Conservation (phyloP, 2,113 vertebrate genomes). For the Tragulus kanchil region DNA sequence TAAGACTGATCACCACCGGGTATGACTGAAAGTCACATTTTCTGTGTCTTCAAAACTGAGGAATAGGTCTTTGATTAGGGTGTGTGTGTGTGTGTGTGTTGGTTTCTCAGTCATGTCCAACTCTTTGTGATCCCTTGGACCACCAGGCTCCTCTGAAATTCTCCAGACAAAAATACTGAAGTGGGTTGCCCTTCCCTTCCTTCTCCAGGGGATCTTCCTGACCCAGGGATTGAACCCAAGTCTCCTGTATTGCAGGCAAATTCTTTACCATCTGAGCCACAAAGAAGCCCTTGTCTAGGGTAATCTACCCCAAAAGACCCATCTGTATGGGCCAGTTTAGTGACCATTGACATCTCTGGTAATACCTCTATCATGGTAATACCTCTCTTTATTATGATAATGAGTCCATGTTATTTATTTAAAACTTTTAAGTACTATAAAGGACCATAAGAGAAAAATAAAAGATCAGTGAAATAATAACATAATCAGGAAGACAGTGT, state of each 20-base stretch:
- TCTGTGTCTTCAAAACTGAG: background rate
- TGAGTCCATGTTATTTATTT: background rate
- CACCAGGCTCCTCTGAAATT: background rate
- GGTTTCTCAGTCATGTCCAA: accelerated
- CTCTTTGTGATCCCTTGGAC: background rate
- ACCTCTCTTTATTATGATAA: background rate
- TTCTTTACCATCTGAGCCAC: background rate
- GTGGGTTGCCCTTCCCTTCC: background rate
- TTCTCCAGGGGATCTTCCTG: background rate
- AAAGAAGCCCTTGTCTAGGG: background rate
- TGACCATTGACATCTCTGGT: background rate
- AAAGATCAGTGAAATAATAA: background rate
- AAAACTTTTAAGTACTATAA: background rate
- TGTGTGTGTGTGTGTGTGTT: background rate
- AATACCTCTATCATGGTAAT: background rate
- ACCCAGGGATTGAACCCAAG: background rate
- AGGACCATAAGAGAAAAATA: background rate
- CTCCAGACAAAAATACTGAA: background rate
- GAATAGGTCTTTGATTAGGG: background rate
- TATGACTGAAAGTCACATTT: background rate
- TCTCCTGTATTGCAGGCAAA: background rate
- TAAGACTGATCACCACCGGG: background rate
- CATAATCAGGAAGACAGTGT: background rate
- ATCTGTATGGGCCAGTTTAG: background rate
- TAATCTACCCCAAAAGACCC: background rate